Conservation (phyloP, 1,140 invertebrate species). For the Pseudoatta argentina region DNA sequence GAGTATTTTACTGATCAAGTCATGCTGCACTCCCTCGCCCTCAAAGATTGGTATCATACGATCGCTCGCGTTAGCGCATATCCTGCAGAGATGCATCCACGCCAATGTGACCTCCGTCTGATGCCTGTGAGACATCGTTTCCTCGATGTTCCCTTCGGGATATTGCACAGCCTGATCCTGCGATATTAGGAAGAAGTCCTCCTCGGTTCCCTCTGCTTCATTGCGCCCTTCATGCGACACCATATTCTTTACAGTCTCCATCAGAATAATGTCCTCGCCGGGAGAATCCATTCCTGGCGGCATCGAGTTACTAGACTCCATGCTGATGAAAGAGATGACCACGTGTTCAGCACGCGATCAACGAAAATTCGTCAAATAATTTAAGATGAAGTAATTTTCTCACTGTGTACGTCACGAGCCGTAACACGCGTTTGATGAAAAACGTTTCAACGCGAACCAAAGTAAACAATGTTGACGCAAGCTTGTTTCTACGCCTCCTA, state of each 20-base stretch:
- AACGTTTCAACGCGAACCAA: background rate
- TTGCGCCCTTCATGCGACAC: conserved; percentile 18
- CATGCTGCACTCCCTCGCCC: conserved; percentile 87
- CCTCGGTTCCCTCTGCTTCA: conserved; percentile 49
- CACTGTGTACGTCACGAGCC: no score
- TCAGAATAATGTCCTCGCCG: conserved; percentile 60
- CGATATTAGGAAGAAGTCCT: conserved; percentile 65
- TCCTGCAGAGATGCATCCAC: conserved; percentile 84
- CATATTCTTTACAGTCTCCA: conserved; percentile 66
- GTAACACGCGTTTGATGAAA: background rate
- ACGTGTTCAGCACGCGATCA: background rate
- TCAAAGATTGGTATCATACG: conserved; percentile 87
- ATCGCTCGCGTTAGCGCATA: conserved; percentile 86
- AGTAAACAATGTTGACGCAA: background rate
- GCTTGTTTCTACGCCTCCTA: background rate
- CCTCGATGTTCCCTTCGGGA: conserved; percentile 15
- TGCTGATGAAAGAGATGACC: conserved; percentile 30
- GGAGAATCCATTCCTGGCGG: conserved; percentile 53
- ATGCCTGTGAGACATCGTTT: background rate
- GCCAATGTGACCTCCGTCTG: conserved; percentile 1
- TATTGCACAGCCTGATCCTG: conserved; percentile 41
- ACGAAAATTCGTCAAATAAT: background rate
- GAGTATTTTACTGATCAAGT: conserved; percentile 87
- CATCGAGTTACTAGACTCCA: conserved; percentile 61
- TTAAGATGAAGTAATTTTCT: background rate